These are phyloP conservation scores for Nycticebus coucang DNA, from an alignment of 2,113 vertebrate genomes.

Conservation along the genomic window DNA sequence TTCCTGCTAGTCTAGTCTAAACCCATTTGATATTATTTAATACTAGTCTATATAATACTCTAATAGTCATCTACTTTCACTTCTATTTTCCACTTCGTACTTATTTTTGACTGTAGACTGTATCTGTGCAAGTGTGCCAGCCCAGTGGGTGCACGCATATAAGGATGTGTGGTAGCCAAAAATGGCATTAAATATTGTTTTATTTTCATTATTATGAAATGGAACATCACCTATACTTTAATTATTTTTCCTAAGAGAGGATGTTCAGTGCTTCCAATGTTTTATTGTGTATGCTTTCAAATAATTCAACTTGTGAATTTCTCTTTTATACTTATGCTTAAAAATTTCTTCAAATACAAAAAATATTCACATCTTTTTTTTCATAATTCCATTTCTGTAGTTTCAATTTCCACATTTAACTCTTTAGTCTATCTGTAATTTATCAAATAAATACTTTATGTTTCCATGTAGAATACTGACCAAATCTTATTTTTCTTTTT, in stretches of 20 bases:
- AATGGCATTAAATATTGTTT: background rate
- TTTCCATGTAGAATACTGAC: background rate
- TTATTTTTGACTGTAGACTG: background rate
- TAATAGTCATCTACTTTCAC: background rate
- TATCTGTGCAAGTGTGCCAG: background rate
- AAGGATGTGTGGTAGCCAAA: background rate
- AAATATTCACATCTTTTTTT: background rate
- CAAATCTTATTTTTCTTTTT: conserved; percentile 24
- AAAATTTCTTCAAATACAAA: background rate
- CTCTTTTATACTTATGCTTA: background rate
- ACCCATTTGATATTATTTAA: background rate
- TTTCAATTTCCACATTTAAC: conserved; percentile 7
- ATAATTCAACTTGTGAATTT: background rate
- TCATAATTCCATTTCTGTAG: background rate
- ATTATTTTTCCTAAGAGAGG: background rate
- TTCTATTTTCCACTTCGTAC: background rate
- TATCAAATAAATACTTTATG: background rate
- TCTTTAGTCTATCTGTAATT: background rate
- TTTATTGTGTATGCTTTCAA: background rate
- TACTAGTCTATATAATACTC: background rate
- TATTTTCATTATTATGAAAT: background rate
- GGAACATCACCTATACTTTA: background rate
- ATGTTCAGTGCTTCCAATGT: background rate
- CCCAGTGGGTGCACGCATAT: background rate
- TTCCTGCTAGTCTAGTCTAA: background rate